These are phyloP conservation scores for Gila orcuttii DNA, from an alignment of 2,113 vertebrate species.

Conservation along the genomic window DNA sequence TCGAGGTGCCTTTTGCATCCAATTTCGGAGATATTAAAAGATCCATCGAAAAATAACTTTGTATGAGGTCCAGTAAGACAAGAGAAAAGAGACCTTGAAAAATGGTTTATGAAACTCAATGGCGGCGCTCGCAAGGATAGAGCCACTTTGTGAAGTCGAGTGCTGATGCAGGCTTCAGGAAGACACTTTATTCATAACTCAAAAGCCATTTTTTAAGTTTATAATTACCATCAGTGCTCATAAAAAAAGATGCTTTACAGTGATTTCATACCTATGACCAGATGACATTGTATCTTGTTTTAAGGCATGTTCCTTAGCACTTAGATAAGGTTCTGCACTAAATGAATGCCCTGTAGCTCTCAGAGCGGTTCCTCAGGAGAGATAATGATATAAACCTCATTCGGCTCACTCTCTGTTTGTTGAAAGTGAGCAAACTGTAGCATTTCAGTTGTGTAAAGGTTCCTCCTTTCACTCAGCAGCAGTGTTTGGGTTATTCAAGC, in stretches of 20 bases:
- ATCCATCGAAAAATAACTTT: background rate
- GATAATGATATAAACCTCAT: slow-evolving; percentile 32
- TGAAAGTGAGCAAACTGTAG: slow-evolving; percentile 48
- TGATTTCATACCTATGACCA: background rate
- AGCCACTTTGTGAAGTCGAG: background rate
- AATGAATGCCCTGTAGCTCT: slow-evolving; percentile 7
- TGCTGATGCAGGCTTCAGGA: background rate
- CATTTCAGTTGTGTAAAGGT: slow-evolving; percentile 33
- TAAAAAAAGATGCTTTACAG: background rate
- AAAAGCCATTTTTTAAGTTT: background rate
- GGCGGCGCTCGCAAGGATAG: background rate
- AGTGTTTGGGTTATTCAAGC: slow-evolving; percentile 50
- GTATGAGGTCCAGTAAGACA: slow-evolving; percentile 30
- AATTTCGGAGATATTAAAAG: background rate
- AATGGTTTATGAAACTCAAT: background rate
- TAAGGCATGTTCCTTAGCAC: background rate
- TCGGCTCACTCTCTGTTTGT: slow-evolving; percentile 31
- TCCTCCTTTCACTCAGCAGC: slow-evolving; percentile 33
- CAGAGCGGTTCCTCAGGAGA: background rate
- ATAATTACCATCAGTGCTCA: background rate
- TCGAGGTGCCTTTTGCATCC: background rate
- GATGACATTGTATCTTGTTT: background rate
- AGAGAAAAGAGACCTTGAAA: slow-evolving; percentile 39
- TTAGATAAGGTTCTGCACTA: background rate
- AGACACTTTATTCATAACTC: background rate